A percentile compares a stretch with the other conserved stretches of the same genome.
Evolutionary conservation across 2,113 vertebrate species (phyloP).

Genomic region (Serinus canaria): DNA sequence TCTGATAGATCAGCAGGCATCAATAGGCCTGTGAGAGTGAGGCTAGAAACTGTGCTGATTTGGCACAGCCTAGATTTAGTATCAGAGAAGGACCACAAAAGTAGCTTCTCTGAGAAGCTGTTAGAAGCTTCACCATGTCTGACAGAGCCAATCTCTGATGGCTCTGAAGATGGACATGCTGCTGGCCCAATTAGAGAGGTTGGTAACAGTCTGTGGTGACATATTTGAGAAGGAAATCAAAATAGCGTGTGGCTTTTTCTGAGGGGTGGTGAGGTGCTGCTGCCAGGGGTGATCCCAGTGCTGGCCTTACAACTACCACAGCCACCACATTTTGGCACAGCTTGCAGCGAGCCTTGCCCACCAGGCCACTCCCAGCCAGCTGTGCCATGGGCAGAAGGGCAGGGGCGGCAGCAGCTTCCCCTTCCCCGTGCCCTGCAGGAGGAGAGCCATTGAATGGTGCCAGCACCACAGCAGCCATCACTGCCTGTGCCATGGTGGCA

Average conservation of each 20-base stretch:
- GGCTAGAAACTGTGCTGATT: background rate
- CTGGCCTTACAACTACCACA: background rate
- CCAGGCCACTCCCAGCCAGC: background rate
- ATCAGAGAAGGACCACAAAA: background rate
- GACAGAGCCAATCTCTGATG: background rate
- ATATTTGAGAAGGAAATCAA: background rate
- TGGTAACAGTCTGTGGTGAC: background rate
- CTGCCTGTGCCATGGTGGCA: accelerated
- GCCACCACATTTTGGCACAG: background rate
- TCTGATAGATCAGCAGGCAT: background rate
- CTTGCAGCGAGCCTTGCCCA: accelerated
- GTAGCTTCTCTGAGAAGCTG: background rate
- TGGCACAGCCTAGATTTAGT: background rate
- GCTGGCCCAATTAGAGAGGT: background rate
- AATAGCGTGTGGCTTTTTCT: accelerated
- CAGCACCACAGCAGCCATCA: accelerated
- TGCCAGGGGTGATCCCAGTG: accelerated
- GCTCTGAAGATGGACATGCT: background rate
- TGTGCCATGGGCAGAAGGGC: background rate
- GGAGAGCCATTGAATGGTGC: background rate
- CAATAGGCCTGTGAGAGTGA: background rate
- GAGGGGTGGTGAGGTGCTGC: background rate
- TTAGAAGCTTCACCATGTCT: background rate
- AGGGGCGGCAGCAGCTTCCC: accelerated
- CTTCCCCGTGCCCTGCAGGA: background rate